Evolutionary conservation across 2,797 vertebrate genomes (phyloP).

Genomic region (Garrulus glandarius): DNA sequence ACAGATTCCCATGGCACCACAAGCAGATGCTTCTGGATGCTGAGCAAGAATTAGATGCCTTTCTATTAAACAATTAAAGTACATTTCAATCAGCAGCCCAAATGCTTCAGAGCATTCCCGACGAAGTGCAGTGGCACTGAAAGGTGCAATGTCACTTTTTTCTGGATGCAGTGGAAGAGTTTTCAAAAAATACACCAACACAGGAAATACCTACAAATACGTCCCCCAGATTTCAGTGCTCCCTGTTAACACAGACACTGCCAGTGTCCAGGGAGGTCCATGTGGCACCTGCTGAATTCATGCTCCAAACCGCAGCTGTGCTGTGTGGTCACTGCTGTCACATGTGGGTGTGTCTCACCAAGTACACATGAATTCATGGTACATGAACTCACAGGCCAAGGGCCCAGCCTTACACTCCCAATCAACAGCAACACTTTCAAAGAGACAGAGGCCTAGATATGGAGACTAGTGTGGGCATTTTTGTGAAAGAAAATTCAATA

Average conservation of each 20-base stretch:
- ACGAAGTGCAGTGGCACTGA: not conserved
- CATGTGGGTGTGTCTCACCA: not conserved
- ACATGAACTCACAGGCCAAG: not conserved
- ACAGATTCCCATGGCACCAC: not conserved
- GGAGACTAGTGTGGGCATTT: not conserved
- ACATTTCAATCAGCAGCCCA: not conserved
- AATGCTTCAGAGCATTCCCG: not conserved
- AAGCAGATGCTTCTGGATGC: not conserved
- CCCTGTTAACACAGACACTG: not conserved
- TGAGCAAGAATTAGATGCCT: not conserved
- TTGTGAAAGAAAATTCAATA: not conserved
- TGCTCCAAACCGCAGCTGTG: not conserved
- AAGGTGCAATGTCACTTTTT: not conserved
- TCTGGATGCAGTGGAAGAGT: not conserved
- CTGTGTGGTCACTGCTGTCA: accelerated
- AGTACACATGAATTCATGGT: accelerated
- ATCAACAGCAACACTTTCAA: not conserved
- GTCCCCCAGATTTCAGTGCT: not conserved
- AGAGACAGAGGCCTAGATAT: accelerated
- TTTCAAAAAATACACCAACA: not conserved
- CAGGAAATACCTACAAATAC: not conserved
- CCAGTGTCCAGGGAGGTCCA: not conserved
- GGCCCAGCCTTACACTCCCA: not conserved
- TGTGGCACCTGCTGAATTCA: accelerated
- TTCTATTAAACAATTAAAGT: not conserved